Percentiles rank a stretch among this genome's conserved stretches.
Conservation (phyloP, 2,113 vertebrate species). For the Marmota flaviventris region DNA sequence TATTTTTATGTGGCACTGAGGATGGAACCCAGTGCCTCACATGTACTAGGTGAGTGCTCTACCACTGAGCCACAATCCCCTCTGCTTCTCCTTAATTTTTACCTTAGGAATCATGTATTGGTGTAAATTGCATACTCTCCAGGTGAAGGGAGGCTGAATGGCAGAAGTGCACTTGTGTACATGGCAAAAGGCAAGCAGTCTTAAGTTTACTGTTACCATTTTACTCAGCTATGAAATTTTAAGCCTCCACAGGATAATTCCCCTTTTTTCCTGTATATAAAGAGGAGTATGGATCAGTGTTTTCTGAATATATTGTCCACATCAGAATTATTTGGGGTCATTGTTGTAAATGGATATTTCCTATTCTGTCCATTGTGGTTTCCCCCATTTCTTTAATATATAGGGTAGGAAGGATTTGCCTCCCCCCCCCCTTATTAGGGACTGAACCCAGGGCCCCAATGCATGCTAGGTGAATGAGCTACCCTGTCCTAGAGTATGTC, state of each 20-base stretch:
- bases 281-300: not conserved
- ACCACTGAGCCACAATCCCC: no score
- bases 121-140: no score
- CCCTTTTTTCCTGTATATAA: not conserved
- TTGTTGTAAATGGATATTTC: not conserved
- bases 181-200: no score
- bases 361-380: not conserved
- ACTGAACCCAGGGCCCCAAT: no score
- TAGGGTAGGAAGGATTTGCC: not conserved
- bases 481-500: not conserved
- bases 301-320: not conserved
- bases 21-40: no score
- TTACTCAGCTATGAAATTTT: not conserved
- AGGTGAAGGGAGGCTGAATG: not conserved
- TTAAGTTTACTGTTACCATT: not conserved
- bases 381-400: not conserved
- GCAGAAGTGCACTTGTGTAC: no score
- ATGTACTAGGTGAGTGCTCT: no score
- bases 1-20: no score
- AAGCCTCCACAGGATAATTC: not conserved
- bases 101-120: not conserved
- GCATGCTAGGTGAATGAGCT: no score
- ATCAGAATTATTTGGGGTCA: not conserved
- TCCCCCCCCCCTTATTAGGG: no score
- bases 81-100: no score